A percentile compares a stretch with the other conserved stretches of the same genome.
Evolutionary conservation across 2,113 vertebrate species (phyloP).

Genomic region (Ascaphus truei): DNA sequence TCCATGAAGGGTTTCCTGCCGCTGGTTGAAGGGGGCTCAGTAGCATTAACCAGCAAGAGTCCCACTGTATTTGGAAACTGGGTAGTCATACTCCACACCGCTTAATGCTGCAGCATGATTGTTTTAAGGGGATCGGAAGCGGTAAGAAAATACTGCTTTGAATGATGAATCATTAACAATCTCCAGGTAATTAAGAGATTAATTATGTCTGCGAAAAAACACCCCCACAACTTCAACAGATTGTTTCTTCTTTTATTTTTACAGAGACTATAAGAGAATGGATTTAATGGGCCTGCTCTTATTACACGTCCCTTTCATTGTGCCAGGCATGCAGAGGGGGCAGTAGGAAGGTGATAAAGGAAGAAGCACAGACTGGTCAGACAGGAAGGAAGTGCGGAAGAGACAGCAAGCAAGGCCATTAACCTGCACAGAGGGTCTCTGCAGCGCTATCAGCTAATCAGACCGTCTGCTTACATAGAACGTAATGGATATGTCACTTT

Average conservation of each 20-base stretch:
- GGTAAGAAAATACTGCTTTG: neutral
- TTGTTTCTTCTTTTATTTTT: neutral
- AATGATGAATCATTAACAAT: neutral
- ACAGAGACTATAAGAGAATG: neutral
- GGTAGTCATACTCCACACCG: too few relatives aligned
- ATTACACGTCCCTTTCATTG: neutral
- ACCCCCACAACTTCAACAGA: neutral
- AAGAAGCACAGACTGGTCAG: neutral
- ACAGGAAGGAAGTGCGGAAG: conserved; percentile 14
- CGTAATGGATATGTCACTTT: too few relatives aligned
- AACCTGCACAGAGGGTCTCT: conserved; percentile 10
- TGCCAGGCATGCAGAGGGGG: too few relatives aligned
- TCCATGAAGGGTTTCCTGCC: neutral
- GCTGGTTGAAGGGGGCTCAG: neutral
- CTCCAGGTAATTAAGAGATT: neutral
- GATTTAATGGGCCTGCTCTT: neutral
- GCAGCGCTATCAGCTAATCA: neutral
- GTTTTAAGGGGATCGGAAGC: too few relatives aligned
- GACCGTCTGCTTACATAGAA: neutral
- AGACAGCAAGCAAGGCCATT: neutral
- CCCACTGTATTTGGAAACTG: too few relatives aligned
- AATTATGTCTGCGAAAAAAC: neutral
- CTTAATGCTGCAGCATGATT: too few relatives aligned
- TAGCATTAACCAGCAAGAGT: neutral
- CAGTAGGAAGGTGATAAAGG: neutral